Evolutionary conservation across 2,797 vertebrate genomes (phyloP).

Genomic region (Cottoperca gobio): DNA sequence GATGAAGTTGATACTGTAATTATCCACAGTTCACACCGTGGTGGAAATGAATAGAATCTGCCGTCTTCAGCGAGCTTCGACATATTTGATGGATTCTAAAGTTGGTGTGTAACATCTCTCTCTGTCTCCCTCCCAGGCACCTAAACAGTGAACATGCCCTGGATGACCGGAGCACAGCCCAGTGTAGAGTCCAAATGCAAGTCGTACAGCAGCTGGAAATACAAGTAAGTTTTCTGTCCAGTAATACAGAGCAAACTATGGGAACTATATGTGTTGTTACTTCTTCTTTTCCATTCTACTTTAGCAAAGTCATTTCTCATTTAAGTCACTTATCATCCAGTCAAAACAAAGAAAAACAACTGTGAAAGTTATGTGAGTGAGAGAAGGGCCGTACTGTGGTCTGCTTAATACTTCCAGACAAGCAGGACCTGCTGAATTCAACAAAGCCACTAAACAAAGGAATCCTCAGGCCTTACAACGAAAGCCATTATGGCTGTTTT

Average conservation of each 20-base stretch:
- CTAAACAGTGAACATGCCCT: slow-evolving; percentile 98
- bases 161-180: slow-evolving; percentile 98
- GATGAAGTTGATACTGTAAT: slow-evolving; percentile 72
- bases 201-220: slow-evolving; percentile 99
- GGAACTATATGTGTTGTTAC: background rate
- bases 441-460: slow-evolving; percentile 83
- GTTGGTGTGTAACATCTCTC: slow-evolving; percentile 20
- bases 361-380: slow-evolving; percentile 55
- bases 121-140: slow-evolving; percentile 86
- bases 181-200: slow-evolving; percentile 99
- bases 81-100: slow-evolving; percentile 19
- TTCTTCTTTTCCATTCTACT: slow-evolving; percentile 23
- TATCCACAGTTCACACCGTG: slow-evolving; percentile 42
- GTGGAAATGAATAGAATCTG: slow-evolving; percentile 26
- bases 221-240: slow-evolving; percentile 85
- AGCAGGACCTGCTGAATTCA: slow-evolving; percentile 76
- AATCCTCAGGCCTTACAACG: slow-evolving; percentile 76
- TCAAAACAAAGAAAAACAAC: slow-evolving; percentile 56
- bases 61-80: background rate
- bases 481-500: slow-evolving; percentile 84
- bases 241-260: background rate
- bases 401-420: slow-evolving; percentile 65
- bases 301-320: background rate
- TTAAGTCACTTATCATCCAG: slow-evolving; percentile 33
- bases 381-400: slow-evolving; percentile 58